These are phyloP conservation scores for Hololepta plana DNA, from an alignment of 2,888 invertebrate genomes.

Conservation along the genomic window DNA sequence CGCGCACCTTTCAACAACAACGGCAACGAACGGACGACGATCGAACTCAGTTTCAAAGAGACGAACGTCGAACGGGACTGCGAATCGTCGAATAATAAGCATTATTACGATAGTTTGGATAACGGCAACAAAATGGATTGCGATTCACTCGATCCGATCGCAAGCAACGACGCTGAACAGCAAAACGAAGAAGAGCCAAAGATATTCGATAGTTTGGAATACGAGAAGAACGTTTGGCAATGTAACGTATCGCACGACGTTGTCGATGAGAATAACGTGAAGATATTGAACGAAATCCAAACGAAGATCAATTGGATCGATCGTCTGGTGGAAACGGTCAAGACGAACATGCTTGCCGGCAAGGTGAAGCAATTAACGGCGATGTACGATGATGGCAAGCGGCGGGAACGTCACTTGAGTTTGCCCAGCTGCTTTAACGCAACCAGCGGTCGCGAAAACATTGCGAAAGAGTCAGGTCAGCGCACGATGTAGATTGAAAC, in stretches of 20 bases:
- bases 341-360: constrained; percentile 39
- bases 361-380: constrained; percentile 50
- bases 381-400: constrained; percentile 36
- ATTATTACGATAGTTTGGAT: constrained; percentile 24
- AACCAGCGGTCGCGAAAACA: constrained; percentile 17
- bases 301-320: constrained; percentile 53
- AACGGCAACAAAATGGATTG: constrained; percentile 21
- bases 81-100: constrained; percentile 16
- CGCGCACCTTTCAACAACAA: constrained; percentile 13
- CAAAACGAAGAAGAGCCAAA: constrained; percentile 14
- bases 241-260: constrained; percentile 5
- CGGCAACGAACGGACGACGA: constrained; percentile 12
- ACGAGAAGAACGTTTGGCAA: constrained; percentile 15
- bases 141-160: constrained; percentile 21
- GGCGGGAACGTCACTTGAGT: constrained; percentile 4
- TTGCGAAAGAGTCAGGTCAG: too few relatives aligned
- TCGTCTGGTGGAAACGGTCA: constrained; percentile 36
- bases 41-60: constrained; percentile 25
- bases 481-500: too few relatives aligned
- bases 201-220: constrained; percentile 21
- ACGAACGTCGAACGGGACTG: constrained; percentile 23
- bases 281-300: constrained; percentile 45
- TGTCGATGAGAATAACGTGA: constrained; percentile 16
- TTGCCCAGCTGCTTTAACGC: constrained; percentile 20
- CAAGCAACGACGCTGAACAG: constrained; percentile 17